Conservation (phyloP, 2,797 vertebrate species). For the Channa striata region DNA sequence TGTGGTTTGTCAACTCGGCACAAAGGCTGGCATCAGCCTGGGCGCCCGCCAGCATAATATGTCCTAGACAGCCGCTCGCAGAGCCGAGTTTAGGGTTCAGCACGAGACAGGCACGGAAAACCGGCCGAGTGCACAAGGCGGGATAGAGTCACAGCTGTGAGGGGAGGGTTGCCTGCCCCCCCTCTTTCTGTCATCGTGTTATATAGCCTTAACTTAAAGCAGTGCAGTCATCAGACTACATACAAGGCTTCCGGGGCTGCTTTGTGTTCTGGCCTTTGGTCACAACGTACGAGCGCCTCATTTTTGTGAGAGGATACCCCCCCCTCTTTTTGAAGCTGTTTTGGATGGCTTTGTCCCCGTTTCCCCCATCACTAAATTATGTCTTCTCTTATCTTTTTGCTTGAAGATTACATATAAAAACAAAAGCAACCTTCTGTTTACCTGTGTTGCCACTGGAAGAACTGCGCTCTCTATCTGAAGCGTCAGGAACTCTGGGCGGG, state of each 20-base stretch:
- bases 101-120: conserved; percentile 44
- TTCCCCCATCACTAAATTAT: neutral
- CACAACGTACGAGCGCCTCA: neutral
- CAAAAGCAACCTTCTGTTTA: too few relatives aligned
- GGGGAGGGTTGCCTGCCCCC: conserved; percentile 17
- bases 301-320: neutral
- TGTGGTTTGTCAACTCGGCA: conserved; percentile 76
- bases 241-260: too few relatives aligned
- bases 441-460: too few relatives aligned
- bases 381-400: neutral
- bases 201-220: neutral
- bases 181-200: neutral
- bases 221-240: conserved; percentile 1
- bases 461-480: too few relatives aligned
- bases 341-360: neutral
- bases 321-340: neutral
- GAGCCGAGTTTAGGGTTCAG: conserved; percentile 41
- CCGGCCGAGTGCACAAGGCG: neutral
- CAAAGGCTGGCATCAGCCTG: conserved; percentile 79
- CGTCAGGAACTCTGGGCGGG: too few relatives aligned
- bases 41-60: conserved; percentile 73
- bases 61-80: conserved; percentile 67
- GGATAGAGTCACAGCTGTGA: conserved; percentile 49
- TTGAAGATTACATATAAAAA: neutral
- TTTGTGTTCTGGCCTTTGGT: too few relatives aligned